Conservation (phyloP, 2,113 vertebrate genomes). For the Scalopus aquaticus region DNA sequence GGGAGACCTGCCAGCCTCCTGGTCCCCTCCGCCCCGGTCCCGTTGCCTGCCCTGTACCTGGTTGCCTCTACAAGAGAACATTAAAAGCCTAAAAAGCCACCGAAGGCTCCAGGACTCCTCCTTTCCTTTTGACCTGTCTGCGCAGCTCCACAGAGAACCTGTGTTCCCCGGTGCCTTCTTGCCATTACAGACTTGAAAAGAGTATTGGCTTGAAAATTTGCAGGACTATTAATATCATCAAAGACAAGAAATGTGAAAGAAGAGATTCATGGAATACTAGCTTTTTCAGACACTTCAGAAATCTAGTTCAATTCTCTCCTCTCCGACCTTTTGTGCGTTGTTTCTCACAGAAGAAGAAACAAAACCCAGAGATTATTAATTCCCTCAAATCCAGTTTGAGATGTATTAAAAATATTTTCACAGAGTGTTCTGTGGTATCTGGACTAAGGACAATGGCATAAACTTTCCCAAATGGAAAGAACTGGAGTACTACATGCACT, state of each 20-base stretch:
- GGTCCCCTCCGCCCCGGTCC: too few relatives aligned
- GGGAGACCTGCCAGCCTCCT: too few relatives aligned
- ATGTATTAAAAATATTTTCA: conserved; percentile 26
- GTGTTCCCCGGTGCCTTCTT: too few relatives aligned
- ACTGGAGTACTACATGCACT: neutral
- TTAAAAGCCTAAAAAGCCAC: too few relatives aligned
- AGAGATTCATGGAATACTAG: neutral
- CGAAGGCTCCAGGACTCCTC: too few relatives aligned
- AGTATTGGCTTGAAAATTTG: neutral
- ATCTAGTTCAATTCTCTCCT: neutral
- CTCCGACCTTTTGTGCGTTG: neutral
- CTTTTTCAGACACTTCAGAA: neutral
- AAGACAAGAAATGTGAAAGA: neutral
- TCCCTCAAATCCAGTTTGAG: neutral
- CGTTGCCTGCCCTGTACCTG: too few relatives aligned
- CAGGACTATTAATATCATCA: neutral
- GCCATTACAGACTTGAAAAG: too few relatives aligned
- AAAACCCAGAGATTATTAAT: too few relatives aligned
- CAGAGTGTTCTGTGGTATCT: conserved; percentile 16
- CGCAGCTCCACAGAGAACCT: too few relatives aligned
- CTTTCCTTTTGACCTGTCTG: too few relatives aligned
- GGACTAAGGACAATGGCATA: neutral
- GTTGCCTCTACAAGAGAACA: too few relatives aligned
- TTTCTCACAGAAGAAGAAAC: neutral
- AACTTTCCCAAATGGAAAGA: neutral